Conservation (phyloP, 2,113 vertebrate species). For the Cairina moschata region DNA sequence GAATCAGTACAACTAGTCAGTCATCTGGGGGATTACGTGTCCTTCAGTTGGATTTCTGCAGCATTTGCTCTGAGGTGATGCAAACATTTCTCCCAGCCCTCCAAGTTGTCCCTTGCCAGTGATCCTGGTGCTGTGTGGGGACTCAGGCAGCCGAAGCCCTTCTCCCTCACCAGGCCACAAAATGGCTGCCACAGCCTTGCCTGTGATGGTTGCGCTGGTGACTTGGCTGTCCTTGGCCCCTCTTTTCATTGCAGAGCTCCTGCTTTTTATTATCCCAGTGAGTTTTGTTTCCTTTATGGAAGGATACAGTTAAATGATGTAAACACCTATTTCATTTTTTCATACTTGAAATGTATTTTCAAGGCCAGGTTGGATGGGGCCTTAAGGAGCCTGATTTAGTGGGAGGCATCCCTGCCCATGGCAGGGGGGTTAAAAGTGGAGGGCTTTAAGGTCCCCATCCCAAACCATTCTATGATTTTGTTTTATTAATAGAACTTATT, state of each 20-base stretch:
- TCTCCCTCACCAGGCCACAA: accelerated
- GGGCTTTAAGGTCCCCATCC: no score
- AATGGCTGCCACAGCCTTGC: background rate
- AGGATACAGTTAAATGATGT: background rate
- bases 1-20: background rate
- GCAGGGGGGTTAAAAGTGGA: no score
- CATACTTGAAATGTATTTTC: background rate
- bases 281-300: background rate
- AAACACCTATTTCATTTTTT: background rate
- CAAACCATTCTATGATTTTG: no score
- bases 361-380: no score
- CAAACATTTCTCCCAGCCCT: background rate
- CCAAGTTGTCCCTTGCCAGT: accelerated
- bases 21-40: background rate
- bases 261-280: background rate
- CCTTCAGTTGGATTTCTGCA: background rate
- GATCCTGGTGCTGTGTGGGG: accelerated
- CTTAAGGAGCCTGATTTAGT: no score
- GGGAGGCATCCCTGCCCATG: no score
- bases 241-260: accelerated
- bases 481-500: background rate
- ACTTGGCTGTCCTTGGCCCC: background rate
- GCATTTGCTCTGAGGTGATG: background rate
- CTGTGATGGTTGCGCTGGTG: accelerated
- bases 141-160: background rate